Evolutionary conservation across 2,113 vertebrate species (phyloP), one percentile per base, ranked within the genome.

Genomic region (Amphiprion percula): DNA sequence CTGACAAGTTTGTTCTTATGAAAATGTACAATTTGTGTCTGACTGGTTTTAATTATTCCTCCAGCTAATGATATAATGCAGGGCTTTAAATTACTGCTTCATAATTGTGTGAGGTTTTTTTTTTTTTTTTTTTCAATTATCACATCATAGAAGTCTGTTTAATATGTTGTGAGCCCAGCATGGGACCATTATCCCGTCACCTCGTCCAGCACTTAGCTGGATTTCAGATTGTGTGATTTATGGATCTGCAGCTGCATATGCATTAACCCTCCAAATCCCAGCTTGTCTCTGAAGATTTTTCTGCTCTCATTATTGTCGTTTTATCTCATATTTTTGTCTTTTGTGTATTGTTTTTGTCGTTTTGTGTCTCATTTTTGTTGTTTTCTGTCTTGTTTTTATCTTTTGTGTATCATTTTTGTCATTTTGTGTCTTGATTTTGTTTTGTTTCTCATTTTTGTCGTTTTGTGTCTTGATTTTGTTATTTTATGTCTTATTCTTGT

Each of bases 211-310:
- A 7, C 4, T 65, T 53, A 23, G 8, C 49, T 23, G 30, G 52
- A 65, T 26, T 79, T 68, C 60, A 69, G 17, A 39, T 41, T 33
- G 53, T 26, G 0, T 46, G 69, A 47, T 66, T 77, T 56, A 55
- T 68, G 63, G 37, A 49, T 56, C 66, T 26, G 56, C 30, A 46
- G n/a, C 62, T 56, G 21, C 26, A 10, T 12, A 56, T 24, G 55
- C 44, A 37, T 24, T 44, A 46, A 37, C 14, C 41, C 3, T 44
- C 41, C 14, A 15, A 15, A 37, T 9, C 8, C 33, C 33, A 37
- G 7, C 6, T 7, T 1, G 7, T 7, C 1, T 37, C 33, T 37
- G 4, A 30, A 30, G 6, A 1, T 37, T 37, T 37, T 37, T 2
- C 7, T 37, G 33, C 33, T 37, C 33, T 7, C 7, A 7, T 26